Base-by-base conservation (phyloP, 2,113 vertebrate species). In the Alaudala cheleensis region DNA sequence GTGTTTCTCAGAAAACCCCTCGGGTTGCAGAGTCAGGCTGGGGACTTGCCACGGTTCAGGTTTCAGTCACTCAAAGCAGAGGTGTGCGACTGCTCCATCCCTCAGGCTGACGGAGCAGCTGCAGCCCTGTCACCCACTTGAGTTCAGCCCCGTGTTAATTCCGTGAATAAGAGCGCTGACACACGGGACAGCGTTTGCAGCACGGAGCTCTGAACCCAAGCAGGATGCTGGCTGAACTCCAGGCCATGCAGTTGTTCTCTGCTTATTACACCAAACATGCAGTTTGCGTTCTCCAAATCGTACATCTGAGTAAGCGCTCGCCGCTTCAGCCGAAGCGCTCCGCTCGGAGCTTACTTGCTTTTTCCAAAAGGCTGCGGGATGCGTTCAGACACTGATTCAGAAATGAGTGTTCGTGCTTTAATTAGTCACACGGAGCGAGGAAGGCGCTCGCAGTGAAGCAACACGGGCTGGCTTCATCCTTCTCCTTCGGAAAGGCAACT, bases 311-410 rank as follows among this genome's bases (percentile, higher is more conserved):
- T 93, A 96, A 96, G 88, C 25, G 39, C 50, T 65, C 6, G 50
- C 67, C n/a, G 2, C 72, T 47, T 62, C 72, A 39, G 40, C 56
- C 4, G 56, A 76, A 94, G 57, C 3, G 6, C 71, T 95, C 34
- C 9, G 72, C 91, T 93, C 51, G 20, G 28, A 47, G 73, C 81
- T 96, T 47, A 56, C 65, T 90, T 2, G 71, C 66, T 86, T 78
- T 90, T 92, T 81, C 80, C 76, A 12, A 74, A 57, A 74, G 53
- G 65, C 5, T 39, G 33, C 26, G 66, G 16, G 95, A 69, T 89
- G 57, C 47, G 76, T 65, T 72, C 93, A 91, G 84, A 54, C 69
- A 44, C 89, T 92, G 96, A 95, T 92, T 96, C 96, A 95, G 81
- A 85, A 89, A 87, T 85, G 94, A 92, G 57, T 95, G 87, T 92